Base-by-base conservation (phyloP, 2,888 invertebrate genomes). In the Anaspis maculata region DNA sequence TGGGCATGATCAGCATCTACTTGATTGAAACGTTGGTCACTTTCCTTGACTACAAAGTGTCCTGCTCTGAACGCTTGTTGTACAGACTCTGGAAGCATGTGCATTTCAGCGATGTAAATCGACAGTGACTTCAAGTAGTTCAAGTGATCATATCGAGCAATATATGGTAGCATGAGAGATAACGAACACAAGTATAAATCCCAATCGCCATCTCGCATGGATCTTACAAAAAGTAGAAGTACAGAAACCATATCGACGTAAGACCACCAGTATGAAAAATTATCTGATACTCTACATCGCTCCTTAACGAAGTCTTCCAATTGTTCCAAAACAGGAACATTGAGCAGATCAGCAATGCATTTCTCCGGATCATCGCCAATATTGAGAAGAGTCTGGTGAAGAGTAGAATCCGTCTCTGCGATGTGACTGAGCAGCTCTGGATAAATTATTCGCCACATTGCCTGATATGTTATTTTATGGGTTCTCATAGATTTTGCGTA, bases 381-480 rank as follows among this genome's bases (percentile, higher is more conserved):
- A n/a, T n/a, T n/a, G n/a, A n/a, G n/a, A n/a, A n/a, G n/a, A n/a
- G n/a, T n/a, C n/a, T n/a, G n/a, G n/a, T n/a, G n/a, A n/a, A n/a
- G n/a, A n/a, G n/a, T 3, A 11, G 16, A 11, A 9, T 21, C 13
- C 21, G 3, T 10, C 5, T 10, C 10, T 12, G 4, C 14, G 9
- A 19, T 19, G 19, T 19, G 5, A 9, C 9, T 19, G 19, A 5
- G 9, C 6, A 19, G 19, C 9, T 19, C 53, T 1, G 34, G 14
- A 4, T 36, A 22, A 6, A 40, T 9, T 13, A 41, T 24, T 32
- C 44, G 32, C 30, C 31, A 26, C 3, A 45, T 19, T 32, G 34
- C 30, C 22, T 42, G 42, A 10, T 42, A 43, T 4, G 45, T 45
- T 13, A 46, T n/a, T 27, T 44, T 44, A 24, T 42, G 38, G 5